Evolutionary conservation across 2,113 vertebrate genomes (phyloP).

Genomic region (Pollachius pollachius): DNA sequence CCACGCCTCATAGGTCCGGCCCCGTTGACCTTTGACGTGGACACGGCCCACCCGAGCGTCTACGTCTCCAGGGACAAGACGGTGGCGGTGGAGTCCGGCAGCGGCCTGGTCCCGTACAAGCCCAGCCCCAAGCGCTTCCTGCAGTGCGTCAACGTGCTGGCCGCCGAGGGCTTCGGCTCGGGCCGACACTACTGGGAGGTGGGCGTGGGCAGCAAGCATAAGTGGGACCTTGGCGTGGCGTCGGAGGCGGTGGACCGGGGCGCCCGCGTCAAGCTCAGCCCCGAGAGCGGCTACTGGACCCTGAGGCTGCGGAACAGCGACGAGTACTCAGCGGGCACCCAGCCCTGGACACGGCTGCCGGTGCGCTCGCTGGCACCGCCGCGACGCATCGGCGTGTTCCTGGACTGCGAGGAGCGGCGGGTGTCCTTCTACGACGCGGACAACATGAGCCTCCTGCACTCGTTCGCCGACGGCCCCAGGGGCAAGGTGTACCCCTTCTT

Average conservation of each 20-base stretch:
- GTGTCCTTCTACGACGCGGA: slow-evolving; percentile 80
- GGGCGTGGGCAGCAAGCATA: slow-evolving; percentile 78
- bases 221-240: slow-evolving; percentile 86
- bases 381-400: slow-evolving; percentile 73
- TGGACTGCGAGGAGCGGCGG: slow-evolving; percentile 75
- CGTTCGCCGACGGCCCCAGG: slow-evolving; percentile 68
- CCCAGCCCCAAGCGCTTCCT: slow-evolving; percentile 73
- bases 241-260: slow-evolving; percentile 70
- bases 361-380: slow-evolving; percentile 27
- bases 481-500: slow-evolving; percentile 80
- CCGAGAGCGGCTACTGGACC: slow-evolving; percentile 81
- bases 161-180: slow-evolving; percentile 64
- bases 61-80: slow-evolving; percentile 76
- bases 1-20: slow-evolving; percentile 65
- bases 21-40: slow-evolving; percentile 75
- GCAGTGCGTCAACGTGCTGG: slow-evolving; percentile 81
- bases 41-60: slow-evolving; percentile 82
- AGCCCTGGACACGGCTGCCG: slow-evolving; percentile 75
- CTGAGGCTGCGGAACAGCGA: slow-evolving; percentile 74
- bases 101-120: slow-evolving; percentile 16
- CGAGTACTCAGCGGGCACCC: slow-evolving; percentile 73
- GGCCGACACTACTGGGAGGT: slow-evolving; percentile 87
- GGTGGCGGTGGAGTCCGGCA: slow-evolving; percentile 66
- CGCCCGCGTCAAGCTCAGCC: slow-evolving; percentile 75
- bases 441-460: slow-evolving; percentile 79